Conservation (phyloP, 2,113 vertebrate species). For the Zeus faber region DNA sequence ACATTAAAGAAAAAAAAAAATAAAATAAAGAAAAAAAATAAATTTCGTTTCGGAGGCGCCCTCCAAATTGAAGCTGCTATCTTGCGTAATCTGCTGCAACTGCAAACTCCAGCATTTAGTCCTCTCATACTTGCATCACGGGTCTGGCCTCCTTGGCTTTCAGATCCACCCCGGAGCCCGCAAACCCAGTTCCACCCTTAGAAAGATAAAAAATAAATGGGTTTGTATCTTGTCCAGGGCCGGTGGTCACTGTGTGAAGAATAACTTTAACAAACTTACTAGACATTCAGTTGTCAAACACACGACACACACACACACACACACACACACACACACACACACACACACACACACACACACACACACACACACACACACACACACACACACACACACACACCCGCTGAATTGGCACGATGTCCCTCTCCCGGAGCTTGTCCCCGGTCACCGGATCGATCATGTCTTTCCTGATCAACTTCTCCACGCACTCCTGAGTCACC, state of each 20-base stretch:
- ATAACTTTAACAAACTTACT: too few relatives aligned
- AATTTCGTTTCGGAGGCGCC: too few relatives aligned
- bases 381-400: too few relatives aligned
- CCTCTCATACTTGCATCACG: constrained; percentile 85
- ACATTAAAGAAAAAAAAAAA: too few relatives aligned
- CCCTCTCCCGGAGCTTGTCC: constrained; percentile 77
- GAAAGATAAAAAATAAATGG: neutral
- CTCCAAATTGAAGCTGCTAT: too few relatives aligned
- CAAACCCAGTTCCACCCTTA: constrained; percentile 86
- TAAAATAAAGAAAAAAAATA: too few relatives aligned
- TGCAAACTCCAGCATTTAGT: neutral
- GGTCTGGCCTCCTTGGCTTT: constrained; percentile 85
- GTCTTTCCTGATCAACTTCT: constrained; percentile 86
- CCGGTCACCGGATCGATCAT: constrained; percentile 84
- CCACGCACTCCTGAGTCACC: constrained; percentile 88
- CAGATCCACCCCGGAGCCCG: constrained; percentile 81
- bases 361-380: too few relatives aligned
- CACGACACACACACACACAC: too few relatives aligned
- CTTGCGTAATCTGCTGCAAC: neutral
- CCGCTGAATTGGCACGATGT: constrained; percentile 86
- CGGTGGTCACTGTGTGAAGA: too few relatives aligned
- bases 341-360: too few relatives aligned
- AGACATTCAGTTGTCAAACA: too few relatives aligned
- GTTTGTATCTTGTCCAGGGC: neutral
- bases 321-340: too few relatives aligned